These are phyloP conservation scores for Pteromalus puparum DNA, from an alignment of 1,140 invertebrate species.

Conservation along the genomic window DNA sequence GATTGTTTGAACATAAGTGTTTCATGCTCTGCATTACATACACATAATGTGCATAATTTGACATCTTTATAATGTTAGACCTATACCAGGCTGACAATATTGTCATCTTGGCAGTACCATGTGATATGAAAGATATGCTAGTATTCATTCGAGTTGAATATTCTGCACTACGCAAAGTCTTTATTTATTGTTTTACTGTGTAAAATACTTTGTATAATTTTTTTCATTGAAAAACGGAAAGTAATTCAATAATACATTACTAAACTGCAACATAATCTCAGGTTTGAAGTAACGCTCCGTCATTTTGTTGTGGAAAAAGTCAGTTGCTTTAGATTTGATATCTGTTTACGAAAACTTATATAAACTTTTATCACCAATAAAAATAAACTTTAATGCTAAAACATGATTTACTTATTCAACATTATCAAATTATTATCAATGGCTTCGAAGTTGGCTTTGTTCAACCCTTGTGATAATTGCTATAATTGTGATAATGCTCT, in stretches of 20 bases:
- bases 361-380: constrained; percentile 20
- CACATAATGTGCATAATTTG: background rate
- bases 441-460: no score
- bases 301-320: background rate
- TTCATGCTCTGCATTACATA: background rate
- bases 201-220: constrained; percentile 31
- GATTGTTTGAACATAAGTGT: background rate
- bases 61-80: constrained; percentile 2
- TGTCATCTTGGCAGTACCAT: constrained; percentile 11
- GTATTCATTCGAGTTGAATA: background rate
- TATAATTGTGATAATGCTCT: no score
- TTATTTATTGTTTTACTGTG: background rate
- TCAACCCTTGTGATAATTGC: no score
- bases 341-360: constrained; percentile 15
- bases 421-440: background rate
- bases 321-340: background rate
- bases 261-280: background rate
- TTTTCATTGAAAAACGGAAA: background rate
- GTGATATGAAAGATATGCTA: constrained; percentile 24
- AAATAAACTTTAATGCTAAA: background rate
- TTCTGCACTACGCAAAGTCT: background rate
- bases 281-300: background rate
- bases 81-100: background rate
- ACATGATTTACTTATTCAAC: background rate
- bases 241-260: background rate